Conservation (phyloP, 2,113 vertebrate genomes). For the Oenanthe melanoleuca region DNA sequence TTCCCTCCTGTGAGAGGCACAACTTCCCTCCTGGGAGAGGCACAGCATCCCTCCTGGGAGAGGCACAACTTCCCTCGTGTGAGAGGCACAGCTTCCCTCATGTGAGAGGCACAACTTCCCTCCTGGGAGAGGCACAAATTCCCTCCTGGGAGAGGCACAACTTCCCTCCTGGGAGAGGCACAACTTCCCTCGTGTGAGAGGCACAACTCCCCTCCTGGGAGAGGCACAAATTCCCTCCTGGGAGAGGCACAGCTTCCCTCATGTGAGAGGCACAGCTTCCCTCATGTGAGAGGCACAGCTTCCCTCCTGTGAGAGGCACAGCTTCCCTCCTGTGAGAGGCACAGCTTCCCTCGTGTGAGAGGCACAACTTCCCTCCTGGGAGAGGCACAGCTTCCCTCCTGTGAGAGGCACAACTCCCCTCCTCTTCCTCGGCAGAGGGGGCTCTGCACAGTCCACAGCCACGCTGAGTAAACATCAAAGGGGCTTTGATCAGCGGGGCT, state of each 20-base stretch:
- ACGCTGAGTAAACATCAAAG: constrained; percentile 78
- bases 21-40: too few species aligned
- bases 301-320: rapidly evolving
- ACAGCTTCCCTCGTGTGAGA: not conserved
- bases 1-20: rapidly evolving
- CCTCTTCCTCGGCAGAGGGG: not conserved
- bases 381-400: not conserved
- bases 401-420: not conserved
- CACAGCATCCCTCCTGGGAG: rapidly evolving
- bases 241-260: not conserved
- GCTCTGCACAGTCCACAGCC: constrained; percentile 51
- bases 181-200: too few species aligned
- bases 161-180: rapidly evolving
- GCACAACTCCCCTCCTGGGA: not conserved
- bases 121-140: rapidly evolving
- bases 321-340: not conserved
- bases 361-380: not conserved
- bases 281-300: too few species aligned
- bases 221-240: not conserved
- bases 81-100: too few species aligned
- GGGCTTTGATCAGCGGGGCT: constrained; percentile 71
- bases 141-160: too few species aligned
- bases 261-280: not conserved
- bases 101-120: not conserved
- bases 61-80: too few species aligned